Conservation (phyloP, 1,140 invertebrate species). For the Drosophila novamexicana region DNA sequence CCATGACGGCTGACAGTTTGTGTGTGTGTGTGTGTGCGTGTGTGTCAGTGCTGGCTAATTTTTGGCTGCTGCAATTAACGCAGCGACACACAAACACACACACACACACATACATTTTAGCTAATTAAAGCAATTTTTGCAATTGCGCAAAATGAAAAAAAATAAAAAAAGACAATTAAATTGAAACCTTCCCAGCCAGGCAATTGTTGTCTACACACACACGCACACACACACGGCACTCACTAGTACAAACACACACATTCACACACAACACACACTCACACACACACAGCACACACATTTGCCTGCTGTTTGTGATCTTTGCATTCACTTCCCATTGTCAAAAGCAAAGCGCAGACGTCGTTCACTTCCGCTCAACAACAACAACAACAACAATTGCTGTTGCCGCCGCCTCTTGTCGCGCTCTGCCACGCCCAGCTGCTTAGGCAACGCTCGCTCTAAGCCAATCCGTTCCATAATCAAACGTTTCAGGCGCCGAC, state of each 20-base stretch:
- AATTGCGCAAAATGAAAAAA: slow-evolving; percentile 56
- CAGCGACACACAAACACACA: slow-evolving; percentile 31
- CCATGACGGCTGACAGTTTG: slow-evolving; percentile 17
- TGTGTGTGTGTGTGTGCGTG: slow-evolving; percentile 1
- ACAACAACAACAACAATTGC: slow-evolving; percentile 41
- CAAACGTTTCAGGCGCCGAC: slow-evolving; percentile 13
- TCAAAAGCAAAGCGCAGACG: slow-evolving; percentile 65
- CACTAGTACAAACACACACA: too few relatives aligned
- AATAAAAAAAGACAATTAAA: slow-evolving; percentile 51
- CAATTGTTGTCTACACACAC: slow-evolving; percentile 43
- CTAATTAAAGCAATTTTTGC: slow-evolving; percentile 73
- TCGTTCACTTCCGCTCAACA: slow-evolving; percentile 72
- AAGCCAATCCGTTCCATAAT: slow-evolving; percentile 8
- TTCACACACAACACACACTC: slow-evolving; percentile 1
- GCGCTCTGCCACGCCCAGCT: slow-evolving; percentile 13
- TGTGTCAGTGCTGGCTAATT: slow-evolving; percentile 42
- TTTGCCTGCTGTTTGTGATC: slow-evolving; percentile 46
- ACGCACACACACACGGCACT: slow-evolving; percentile 8
- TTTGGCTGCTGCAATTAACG: slow-evolving; percentile 70
- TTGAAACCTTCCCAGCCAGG: slow-evolving; percentile 54
- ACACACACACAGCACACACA: neutral
- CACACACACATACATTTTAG: slow-evolving; percentile 23
- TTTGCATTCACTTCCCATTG: slow-evolving; percentile 77
- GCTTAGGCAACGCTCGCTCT: neutral
- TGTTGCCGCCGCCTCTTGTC: slow-evolving; percentile 19